phyloP scores from a whole-genome alignment of 2,113 vertebrate genomes.

The Lethenteron camtschaticum region DNA sequence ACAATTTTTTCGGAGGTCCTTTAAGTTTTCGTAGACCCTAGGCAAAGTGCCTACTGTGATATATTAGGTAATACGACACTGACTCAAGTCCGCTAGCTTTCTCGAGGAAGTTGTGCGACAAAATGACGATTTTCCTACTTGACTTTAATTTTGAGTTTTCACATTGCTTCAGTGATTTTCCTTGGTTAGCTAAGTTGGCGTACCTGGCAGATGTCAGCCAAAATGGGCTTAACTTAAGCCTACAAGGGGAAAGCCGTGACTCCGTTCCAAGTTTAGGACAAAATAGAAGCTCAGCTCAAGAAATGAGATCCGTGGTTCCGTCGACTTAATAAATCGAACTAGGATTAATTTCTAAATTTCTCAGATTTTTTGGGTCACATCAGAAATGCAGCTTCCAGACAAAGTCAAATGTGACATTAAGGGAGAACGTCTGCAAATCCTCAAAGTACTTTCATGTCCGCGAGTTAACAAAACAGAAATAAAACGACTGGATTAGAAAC shows the following conservation, averaged over 20 bases:
- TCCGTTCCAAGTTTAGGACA: not conserved
- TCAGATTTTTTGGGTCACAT: constrained; percentile 1
- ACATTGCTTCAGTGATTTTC: constrained; percentile 3
- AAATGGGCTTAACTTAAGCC: not conserved
- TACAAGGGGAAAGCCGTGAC: not conserved
- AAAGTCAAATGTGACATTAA: not conserved
- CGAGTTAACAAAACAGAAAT: not conserved
- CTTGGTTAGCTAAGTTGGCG: not conserved
- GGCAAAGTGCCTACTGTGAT: too few species aligned
- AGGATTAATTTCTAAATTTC: not conserved
- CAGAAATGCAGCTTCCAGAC: not conserved
- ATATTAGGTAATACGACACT: too few species aligned
- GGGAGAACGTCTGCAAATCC: not conserved
- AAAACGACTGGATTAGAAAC: constrained; percentile 1
- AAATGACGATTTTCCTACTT: not conserved
- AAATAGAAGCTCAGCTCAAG: not conserved
- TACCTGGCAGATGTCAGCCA: not conserved
- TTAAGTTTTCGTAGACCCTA: too few species aligned
- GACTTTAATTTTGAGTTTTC: constrained; percentile 1
- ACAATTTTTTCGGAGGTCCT: too few species aligned
- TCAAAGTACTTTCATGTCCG: not conserved
- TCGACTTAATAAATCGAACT: not conserved
- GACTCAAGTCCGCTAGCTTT: constrained; percentile 5
- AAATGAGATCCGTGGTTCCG: not conserved
- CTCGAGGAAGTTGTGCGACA: constrained; percentile 7